Evolutionary conservation across 2,888 invertebrate species (phyloP), one percentile per base, ranked within the genome.

Genomic region (Athrips mouffetella): DNA sequence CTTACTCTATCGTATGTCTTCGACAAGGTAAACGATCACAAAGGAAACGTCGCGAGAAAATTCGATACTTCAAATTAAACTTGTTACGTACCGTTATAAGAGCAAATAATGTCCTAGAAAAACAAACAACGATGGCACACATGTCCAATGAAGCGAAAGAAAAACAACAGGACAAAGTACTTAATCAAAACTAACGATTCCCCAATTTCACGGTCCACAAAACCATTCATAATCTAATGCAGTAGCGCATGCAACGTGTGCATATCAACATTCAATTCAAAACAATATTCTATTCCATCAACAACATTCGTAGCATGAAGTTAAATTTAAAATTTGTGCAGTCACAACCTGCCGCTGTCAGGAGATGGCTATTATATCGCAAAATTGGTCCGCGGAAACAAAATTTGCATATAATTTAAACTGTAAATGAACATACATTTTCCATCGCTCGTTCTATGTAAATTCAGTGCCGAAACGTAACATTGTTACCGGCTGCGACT

Each of bases 381-480:
- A 31, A 54, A 58, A 55, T 58, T 57, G 52, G 51, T 53, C 54
- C 44, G 49, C 54, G 50, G 52, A 54, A 54, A 50, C 50, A 41
- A 49, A 58, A 67, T 69, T 67, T 64, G 70, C 77, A 78, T 78
- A 71, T 63, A 73, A 74, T 77, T 74, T 68, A 62, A 37, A 68
- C 57, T 59, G 61, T 62, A 64, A 76, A 76, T 74, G 70, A 65
- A 73, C 73, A 77, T 64, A 65, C 65, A 74, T 71, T 79, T 79
- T 59, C 74, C 73, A 62, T 64, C 64, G 63, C 70, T 59, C 60
- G 61, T 65, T 68, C 65, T 76, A 80, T 83, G 80, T 73, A 76
- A 83, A 84, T 82, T 62, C 60, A 61, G 62, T 54, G 62, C 61
- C 71, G 69, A 70, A 73, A 72, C 68, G 69, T 79, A 79, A 82